Base-by-base conservation (phyloP, 2,797 vertebrate genomes). In the Tauraco hartlaubi region DNA sequence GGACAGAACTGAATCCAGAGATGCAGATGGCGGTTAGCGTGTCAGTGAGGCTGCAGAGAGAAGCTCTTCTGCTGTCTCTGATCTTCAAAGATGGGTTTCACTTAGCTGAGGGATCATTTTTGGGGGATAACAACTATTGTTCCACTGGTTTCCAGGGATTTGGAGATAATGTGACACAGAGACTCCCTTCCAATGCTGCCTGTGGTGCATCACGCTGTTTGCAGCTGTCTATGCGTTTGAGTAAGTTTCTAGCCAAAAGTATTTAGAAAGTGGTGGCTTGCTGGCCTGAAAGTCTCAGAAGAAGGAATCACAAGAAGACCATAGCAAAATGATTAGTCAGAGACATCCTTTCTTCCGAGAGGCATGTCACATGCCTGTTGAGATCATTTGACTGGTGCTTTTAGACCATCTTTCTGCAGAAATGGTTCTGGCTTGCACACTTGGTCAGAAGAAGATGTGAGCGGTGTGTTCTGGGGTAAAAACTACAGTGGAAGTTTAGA, bases 1-100 rank as follows among this genome's bases (percentile, higher is more conserved):
- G 85, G 84, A 73, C 8, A 56, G 61, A 55, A 78, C 44, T 61
- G 89, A 90, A 91, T 80, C 61, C 58, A 61, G 80, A 78, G 93
- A 84, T 83, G 91, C 92, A 92, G 88, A 94, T 84, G 85, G 94
- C 77, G 85, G 61, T 89, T 83, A 93, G 77, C 12, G 9, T 74
- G 66, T 80, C n/a, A 26, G 54, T n/a, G 80, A 83, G 12, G 83
- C 71, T 90, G 56, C 83, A 79, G 55, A 75, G 77, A 52, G 72
- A 82, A 92, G 84, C n/a, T 92, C 77, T 31, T 95, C 79, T 93
- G 83, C 88, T 85, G 52, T 43, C 37, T 29, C 20, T 43, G 23
- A 55, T 92, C 90, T 82, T 90, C 85, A 79, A 41, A 46, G 59
- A 31, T 69, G 63, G 48, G 19, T 81, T 94, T 90, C 48, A 35